Evolutionary conservation across 2,113 vertebrate genomes (phyloP).

Genomic region (Manacus vitellinus): DNA sequence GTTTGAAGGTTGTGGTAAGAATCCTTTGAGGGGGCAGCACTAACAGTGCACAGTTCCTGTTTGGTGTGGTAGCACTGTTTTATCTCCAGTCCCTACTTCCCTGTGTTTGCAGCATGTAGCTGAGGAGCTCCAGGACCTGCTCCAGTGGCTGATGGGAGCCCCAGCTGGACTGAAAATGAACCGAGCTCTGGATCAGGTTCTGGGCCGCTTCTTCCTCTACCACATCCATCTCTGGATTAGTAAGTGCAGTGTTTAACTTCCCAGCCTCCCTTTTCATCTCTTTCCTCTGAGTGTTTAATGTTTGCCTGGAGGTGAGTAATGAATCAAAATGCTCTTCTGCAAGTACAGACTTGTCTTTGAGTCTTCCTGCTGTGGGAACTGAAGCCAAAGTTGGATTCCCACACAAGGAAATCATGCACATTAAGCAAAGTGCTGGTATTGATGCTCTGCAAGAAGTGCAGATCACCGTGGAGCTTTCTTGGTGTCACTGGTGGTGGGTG

Average conservation of each 20-base stretch:
- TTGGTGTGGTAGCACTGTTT: background rate
- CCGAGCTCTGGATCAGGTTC: constrained; percentile 90
- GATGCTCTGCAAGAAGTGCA: background rate
- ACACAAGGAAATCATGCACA: background rate
- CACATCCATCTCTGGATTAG: constrained; percentile 99
- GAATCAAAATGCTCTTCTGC: constrained; percentile 14
- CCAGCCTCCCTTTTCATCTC: background rate
- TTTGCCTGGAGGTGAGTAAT: constrained; percentile 19
- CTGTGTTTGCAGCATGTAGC: constrained; percentile 80
- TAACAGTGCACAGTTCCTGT: background rate
- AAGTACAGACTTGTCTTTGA: constrained; percentile 13
- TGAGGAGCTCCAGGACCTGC: constrained; percentile 87
- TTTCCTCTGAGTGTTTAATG: background rate
- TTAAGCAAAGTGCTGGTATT: background rate
- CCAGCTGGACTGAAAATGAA: constrained; percentile 98
- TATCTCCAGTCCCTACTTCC: background rate
- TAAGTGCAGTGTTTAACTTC: constrained; percentile 75
- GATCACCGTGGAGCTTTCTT: background rate
- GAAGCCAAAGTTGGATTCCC: constrained; percentile 26
- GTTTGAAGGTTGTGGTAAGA: background rate
- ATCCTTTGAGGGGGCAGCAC: background rate
- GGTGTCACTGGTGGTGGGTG: background rate
- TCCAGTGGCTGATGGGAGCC: constrained; percentile 98
- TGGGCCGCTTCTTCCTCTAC: constrained; percentile 97
- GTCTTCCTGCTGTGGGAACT: constrained; percentile 31